phyloP scores from a whole-genome alignment of 2,113 vertebrate species.

The Stigmatopora argus region DNA sequence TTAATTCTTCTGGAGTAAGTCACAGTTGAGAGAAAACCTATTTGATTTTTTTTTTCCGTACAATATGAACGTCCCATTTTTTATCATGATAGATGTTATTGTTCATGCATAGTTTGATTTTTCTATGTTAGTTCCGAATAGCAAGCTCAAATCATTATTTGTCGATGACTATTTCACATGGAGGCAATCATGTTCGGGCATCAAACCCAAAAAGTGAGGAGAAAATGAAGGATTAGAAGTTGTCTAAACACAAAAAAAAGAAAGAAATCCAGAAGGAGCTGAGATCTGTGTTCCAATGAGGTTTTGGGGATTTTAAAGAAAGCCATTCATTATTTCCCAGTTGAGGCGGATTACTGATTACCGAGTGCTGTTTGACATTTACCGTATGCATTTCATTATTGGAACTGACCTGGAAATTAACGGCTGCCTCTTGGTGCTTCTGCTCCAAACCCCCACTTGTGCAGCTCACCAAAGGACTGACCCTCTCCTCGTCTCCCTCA shows the following conservation, averaged over 20 bases:
- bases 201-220: conserved; percentile 8
- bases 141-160: no score
- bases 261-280: conserved; percentile 32
- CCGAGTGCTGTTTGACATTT: conserved; percentile 74
- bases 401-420: conserved; percentile 77
- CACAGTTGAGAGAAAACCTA: not conserved
- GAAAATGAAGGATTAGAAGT: conserved; percentile 12
- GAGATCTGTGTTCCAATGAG: conserved; percentile 41
- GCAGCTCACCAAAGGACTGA: conserved; percentile 57
- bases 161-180: not conserved
- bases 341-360: conserved; percentile 65
- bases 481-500: conserved; percentile 60
- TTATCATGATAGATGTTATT: not conserved
- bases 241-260: conserved; percentile 17
- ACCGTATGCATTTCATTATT: conserved; percentile 78
- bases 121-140: not conserved
- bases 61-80: not conserved
- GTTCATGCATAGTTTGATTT: not conserved
- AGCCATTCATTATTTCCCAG: conserved; percentile 73
- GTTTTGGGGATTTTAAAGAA: conserved; percentile 59
- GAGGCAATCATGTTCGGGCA: conserved; percentile 8
- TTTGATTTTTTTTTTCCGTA: not conserved
- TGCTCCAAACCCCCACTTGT: conserved; percentile 34
- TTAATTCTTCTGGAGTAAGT: not conserved
- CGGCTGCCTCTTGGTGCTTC: conserved; percentile 44